Evolutionary conservation across 1,140 invertebrate species (phyloP).

Genomic region (Drosophila simulans): DNA sequence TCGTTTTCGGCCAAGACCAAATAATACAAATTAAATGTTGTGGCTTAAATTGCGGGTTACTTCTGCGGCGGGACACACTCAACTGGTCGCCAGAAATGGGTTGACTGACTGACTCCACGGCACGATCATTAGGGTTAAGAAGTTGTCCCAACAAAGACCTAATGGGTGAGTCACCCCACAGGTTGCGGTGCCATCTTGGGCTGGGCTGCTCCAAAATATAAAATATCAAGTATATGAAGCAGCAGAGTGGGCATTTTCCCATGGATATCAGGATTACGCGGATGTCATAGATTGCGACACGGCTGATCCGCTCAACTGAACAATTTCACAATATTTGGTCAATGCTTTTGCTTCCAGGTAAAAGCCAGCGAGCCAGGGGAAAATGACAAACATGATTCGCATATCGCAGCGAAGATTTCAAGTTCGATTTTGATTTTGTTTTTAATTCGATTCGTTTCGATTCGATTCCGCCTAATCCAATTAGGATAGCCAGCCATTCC

Average conservation of each 20-base stretch:
- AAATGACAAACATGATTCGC: constrained; percentile 75
- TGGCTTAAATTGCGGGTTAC: constrained; percentile 73
- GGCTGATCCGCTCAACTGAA: constrained; percentile 67
- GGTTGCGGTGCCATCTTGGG: not conserved
- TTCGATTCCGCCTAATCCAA: constrained; percentile 79
- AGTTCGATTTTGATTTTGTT: constrained; percentile 53
- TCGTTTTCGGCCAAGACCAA: constrained; percentile 45
- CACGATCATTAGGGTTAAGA: constrained; percentile 38
- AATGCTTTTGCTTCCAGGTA: constrained; percentile 68
- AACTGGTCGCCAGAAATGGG: constrained; percentile 55
- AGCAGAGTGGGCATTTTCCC: constrained; percentile 51
- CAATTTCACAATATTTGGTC: constrained; percentile 63
- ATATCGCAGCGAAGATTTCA: constrained; percentile 23
- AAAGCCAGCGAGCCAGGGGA: constrained; percentile 32
- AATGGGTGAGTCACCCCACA: constrained; percentile 35
- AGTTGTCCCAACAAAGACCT: constrained; percentile 35
- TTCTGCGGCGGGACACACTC: constrained; percentile 71
- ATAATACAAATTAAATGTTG: constrained; percentile 65
- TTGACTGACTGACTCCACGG: constrained; percentile 30
- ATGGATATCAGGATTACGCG: constrained; percentile 76
- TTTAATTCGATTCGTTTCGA: constrained; percentile 47
- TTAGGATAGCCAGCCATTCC: constrained; percentile 60
- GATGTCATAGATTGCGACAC: constrained; percentile 73
- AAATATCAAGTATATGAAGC: constrained; percentile 30
- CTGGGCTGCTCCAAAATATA: constrained; percentile 3